Conservation (phyloP, 2,888 invertebrate genomes). For the Cephus spinipes region DNA sequence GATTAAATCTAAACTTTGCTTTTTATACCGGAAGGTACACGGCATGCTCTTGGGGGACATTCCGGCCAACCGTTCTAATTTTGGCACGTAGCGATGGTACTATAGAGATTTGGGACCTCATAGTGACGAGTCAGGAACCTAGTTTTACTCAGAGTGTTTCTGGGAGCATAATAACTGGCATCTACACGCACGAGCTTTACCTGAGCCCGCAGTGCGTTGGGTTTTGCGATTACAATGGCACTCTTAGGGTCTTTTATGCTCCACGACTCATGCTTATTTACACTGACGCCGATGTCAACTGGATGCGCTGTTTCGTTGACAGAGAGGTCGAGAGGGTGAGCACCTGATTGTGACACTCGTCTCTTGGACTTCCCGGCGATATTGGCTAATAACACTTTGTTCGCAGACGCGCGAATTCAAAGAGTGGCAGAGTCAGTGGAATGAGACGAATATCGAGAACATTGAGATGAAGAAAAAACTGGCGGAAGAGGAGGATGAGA, state of each 20-base stretch:
- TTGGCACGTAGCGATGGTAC: constrained; percentile 79
- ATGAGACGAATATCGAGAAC: constrained; percentile 64
- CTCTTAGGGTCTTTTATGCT: constrained; percentile 74
- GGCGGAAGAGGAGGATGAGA: constrained; percentile 67
- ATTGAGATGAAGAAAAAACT: constrained; percentile 67
- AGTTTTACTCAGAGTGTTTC: constrained; percentile 76
- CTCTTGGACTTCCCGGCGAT: background rate
- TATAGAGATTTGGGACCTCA: constrained; percentile 85
- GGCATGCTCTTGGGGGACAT: constrained; percentile 80
- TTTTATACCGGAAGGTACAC: constrained; percentile 68
- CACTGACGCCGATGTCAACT: constrained; percentile 63
- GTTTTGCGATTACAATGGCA: constrained; percentile 77
- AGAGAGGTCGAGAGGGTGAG: constrained; percentile 51
- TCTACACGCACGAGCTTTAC: constrained; percentile 72
- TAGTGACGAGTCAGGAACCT: constrained; percentile 77
- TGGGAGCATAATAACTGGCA: constrained; percentile 74
- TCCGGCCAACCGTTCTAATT: constrained; percentile 78
- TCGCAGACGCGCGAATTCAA: constrained; percentile 69
- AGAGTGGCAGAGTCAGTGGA: constrained; percentile 75
- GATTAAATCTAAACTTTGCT: background rate
- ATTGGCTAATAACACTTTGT: background rate
- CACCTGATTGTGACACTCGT: background rate
- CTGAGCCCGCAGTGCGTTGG: constrained; percentile 74
- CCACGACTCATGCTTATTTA: constrained; percentile 70
- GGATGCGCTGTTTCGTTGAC: constrained; percentile 52